Evolutionary conservation across 2,888 invertebrate genomes (phyloP), one percentile per base, ranked within the genome.

Genomic region (Celastrina argiolus): DNA sequence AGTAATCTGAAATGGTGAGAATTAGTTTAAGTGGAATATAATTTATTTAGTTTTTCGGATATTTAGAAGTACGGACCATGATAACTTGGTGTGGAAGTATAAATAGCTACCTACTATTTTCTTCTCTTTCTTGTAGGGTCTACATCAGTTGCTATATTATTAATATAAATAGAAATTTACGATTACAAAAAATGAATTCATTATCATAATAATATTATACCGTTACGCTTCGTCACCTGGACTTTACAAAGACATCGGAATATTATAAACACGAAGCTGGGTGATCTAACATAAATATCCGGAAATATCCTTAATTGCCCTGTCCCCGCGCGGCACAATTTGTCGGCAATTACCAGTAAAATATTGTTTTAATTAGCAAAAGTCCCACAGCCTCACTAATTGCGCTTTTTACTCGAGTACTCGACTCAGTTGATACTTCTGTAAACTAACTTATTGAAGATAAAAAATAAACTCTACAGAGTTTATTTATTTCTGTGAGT

Each of bases 301-400:
- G 8, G 31, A 31, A 58, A 58, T 58, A 58, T 58, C 59, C 18
- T 42, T n/a, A 42, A 26, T 39, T 26, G 68, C 75, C 67, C 72
- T 77, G 76, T 80, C 77, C 75, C 80, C 78, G 79, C 74, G 18
- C 36, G 34, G 65, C 68, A 65, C 70, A 69, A 74, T 71, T 73
- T 72, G 72, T 74, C 71, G 71, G 69, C 71, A 72, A 73, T 74
- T 73, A 72, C 72, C 71, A 70, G 72, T 74, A 72, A 74, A 74
- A 73, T 72, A 74, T 73, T 70, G 73, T 73, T 73, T 74, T 74
- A 73, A 74, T 74, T 74, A 74, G 72, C 72, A 73, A 72, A 71
- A 67, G 70, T 68, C 71, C 69, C 70, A 72, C 71, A 70, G 70
- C 70, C 71, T 59, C 67, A 69, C 66, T 72, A 71, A 74, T 74